Evolutionary conservation across 1,140 invertebrate genomes (phyloP), one percentile per base, ranked within the genome.

Genomic region (Mercenaria mercenaria): DNA sequence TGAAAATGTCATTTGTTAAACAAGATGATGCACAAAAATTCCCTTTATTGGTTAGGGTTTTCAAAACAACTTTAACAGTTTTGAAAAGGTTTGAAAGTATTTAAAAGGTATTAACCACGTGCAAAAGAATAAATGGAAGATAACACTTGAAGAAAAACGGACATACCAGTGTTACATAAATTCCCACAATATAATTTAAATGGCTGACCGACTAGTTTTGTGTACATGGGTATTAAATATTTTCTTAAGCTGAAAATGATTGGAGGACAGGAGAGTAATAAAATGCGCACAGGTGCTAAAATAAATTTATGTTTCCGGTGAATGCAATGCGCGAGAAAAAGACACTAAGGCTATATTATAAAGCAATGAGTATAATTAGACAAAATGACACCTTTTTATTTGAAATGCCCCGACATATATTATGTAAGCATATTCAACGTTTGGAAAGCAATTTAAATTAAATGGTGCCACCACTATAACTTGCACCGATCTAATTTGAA

Each of bases 71-170:
- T 37, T 52, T 13, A 23, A 72, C 34, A 72, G 34, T 39, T 72
- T 52, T 52, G 47, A 79, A 79, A 32, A 56, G 50, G 15, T 29
- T 79, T 37, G 47, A 34, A 79, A 79, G 47, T 56, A 82, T 82
- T 82, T 56, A 67, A 61, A 32, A 82, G 37, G 80, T 43, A 82
- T 64, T 64, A 82, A 82, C 32, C 80, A 82, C 80, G 80, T 82
- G 80, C 80, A 59, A 82, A 67, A 0, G n/a, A 29, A 82, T 82
- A 23, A 64, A 59, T 41, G 26, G 61, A 29, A 41, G 32, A 82
- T 64, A 82, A 67, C 80, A 82, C 80, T 82, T 64, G 80, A 82
- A 10, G 1, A 26, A 29, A 82, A 29, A n/a, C 26, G 34, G 32
- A 67, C 34, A 82, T 59, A 34, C 43, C 23, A 18, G 52, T 29